Evolutionary conservation across 2,888 invertebrate species (phyloP).

Genomic region (Diplolepis rosae): DNA sequence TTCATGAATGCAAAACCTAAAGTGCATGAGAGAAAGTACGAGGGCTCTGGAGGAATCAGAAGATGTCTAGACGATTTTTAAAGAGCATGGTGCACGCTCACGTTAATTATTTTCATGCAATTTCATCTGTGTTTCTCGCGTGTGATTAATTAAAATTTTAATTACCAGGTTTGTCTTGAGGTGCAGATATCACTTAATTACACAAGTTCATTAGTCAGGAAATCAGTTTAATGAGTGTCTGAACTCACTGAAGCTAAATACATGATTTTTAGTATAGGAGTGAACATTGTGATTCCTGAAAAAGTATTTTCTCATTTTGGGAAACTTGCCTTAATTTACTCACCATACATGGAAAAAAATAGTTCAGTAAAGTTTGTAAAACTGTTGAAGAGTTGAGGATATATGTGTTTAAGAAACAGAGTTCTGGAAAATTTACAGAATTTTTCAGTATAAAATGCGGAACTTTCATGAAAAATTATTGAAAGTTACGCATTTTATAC

Average conservation of each 20-base stretch:
- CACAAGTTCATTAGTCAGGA: background rate
- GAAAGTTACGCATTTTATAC: too few relatives aligned
- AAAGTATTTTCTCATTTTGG: too few relatives aligned
- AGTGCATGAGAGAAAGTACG: slow-evolving; percentile 24
- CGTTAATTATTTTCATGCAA: background rate
- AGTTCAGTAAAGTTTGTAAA: too few relatives aligned
- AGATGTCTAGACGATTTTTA: slow-evolving; percentile 56
- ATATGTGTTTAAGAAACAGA: too few relatives aligned
- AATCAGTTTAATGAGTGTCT: background rate
- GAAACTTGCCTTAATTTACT: too few relatives aligned
- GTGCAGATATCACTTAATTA: background rate
- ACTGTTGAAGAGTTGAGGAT: too few relatives aligned
- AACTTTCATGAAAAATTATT: too few relatives aligned
- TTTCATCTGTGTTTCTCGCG: background rate
- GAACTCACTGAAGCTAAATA: background rate
- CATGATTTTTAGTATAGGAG: background rate
- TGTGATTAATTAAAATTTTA: background rate
- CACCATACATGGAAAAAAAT: too few relatives aligned
- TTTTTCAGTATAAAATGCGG: too few relatives aligned
- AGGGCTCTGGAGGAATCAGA: slow-evolving; percentile 37
- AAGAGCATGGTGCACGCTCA: slow-evolving; percentile 39
- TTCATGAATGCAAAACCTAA: slow-evolving; percentile 28
- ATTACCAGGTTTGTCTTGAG: background rate
- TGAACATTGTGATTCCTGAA: too few relatives aligned
- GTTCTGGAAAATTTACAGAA: too few relatives aligned